phyloP scores from a whole-genome alignment of 2,113 vertebrate genomes.

The Fregata magnificens region DNA sequence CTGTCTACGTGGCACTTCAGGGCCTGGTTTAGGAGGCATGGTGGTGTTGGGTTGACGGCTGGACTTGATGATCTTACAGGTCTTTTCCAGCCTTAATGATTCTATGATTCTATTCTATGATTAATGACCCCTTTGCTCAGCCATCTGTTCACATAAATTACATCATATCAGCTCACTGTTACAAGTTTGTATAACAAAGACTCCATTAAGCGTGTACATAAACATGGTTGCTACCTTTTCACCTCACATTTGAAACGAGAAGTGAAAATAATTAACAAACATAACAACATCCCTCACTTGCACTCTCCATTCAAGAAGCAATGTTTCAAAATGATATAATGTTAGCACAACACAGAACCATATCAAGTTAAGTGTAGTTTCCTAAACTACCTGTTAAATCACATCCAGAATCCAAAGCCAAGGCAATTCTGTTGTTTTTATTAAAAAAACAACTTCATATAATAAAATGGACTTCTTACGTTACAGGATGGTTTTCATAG shows the following conservation, averaged over 20 bases:
- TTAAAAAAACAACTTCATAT: background rate
- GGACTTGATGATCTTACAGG: too few species aligned
- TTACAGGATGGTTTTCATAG: conserved; percentile 88
- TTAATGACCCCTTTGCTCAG: background rate
- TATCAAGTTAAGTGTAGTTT: background rate
- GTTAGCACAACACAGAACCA: background rate
- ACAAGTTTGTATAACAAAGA: background rate
- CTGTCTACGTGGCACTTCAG: too few species aligned
- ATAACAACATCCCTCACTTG: background rate
- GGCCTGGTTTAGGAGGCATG: too few species aligned
- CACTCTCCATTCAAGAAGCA: background rate
- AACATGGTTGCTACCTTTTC: background rate
- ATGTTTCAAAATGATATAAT: background rate
- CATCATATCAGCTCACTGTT: fast-evolving
- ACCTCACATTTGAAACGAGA: background rate
- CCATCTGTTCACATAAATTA: background rate
- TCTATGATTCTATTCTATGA: too few species aligned
- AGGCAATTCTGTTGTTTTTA: background rate
- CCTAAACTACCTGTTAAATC: background rate
- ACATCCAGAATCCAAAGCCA: background rate
- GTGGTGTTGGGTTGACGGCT: too few species aligned
- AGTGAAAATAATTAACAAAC: background rate
- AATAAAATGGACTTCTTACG: conserved; percentile 70
- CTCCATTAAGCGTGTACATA: background rate
- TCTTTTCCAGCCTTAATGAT: too few species aligned